These are phyloP conservation scores for Mormyrops attenuatus DNA, from an alignment of 2,797 vertebrate genomes.

Conservation along the genomic window DNA sequence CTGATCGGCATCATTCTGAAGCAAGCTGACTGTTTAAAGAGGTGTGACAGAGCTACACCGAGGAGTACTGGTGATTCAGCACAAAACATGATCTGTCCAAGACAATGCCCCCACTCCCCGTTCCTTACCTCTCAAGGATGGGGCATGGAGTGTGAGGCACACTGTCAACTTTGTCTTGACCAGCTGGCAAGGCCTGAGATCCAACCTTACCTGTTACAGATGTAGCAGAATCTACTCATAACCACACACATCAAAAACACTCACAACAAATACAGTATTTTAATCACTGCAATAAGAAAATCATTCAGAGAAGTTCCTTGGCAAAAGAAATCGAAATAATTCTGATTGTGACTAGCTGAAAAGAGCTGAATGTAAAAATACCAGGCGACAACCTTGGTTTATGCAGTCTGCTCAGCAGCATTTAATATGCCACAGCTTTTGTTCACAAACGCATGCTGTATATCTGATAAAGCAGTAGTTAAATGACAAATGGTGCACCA, in stretches of 20 bases:
- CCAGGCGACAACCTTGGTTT: neutral
- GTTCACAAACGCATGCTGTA: neutral
- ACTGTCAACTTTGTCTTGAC: slow-evolving; percentile 73
- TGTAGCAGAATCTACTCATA: neutral
- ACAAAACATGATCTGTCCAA: neutral
- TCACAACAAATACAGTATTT: neutral
- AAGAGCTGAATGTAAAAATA: neutral
- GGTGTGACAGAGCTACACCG: neutral
- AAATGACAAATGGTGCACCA: neutral
- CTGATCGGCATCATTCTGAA: neutral
- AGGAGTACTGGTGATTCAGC: neutral
- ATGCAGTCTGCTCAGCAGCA: neutral
- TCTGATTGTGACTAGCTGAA: neutral
- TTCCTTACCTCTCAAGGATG: slow-evolving; percentile 76
- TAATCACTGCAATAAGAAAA: neutral
- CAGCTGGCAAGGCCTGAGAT: slow-evolving; percentile 70
- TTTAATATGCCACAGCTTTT: neutral
- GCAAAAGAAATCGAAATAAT: neutral
- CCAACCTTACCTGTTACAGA: slow-evolving; percentile 47
- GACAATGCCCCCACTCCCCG: neutral
- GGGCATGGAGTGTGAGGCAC: slow-evolving; percentile 68
- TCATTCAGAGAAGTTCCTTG: neutral
- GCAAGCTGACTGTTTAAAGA: neutral
- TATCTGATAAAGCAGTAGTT: neutral
- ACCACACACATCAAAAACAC: neutral